Evolutionary conservation across 2,888 invertebrate genomes (phyloP), one percentile per base, ranked within the genome.

Genomic region (Pardosa pseudoannulata): DNA sequence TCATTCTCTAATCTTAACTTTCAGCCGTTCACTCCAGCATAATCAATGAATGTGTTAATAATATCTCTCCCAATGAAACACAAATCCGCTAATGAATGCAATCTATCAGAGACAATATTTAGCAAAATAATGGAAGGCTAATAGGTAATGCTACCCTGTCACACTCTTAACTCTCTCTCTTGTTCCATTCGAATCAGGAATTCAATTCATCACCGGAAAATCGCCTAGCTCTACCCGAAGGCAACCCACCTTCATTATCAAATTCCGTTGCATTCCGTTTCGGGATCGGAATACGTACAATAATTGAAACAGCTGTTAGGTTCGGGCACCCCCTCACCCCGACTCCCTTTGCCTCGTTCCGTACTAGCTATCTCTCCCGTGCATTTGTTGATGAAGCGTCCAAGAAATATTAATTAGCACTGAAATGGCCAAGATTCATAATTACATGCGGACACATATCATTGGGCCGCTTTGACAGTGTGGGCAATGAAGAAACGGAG

Each of bases 341-440:
- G n/a, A n/a, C n/a, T n/a, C n/a, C n/a, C n/a, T n/a, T n/a, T n/a
- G n/a, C n/a, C n/a, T n/a, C n/a, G n/a, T 56, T 56, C 56, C 23
- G 16, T 2, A 56, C 9, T 36, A 23, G 23, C 5, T 19, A 23
- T 56, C 56, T 56, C 19, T 2, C n/a, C 23, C 23, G 23, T 56
- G 11, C 56, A 56, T 56, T 56, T 56, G 56, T 56, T 56, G 56
- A 56, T 56, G 56, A 56, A 56, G 56, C n/a, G n/a, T 56, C 56
- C 19, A 56, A 56, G 56, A 56, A 19, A 23, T 56, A 56, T 56
- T 56, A 56, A 56, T 56, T 56, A 56, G n/a, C 23, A 3, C 16
- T 23, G 3, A 11, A 3, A 1, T 23, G 5, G 56, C 11, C n/a
- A 56, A 46, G 46, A 46, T 46, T 46, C 46, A 16, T 56, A 56